phyloP scores from a whole-genome alignment of 2,113 vertebrate species.

The Nothobranchius kuhntae region DNA sequence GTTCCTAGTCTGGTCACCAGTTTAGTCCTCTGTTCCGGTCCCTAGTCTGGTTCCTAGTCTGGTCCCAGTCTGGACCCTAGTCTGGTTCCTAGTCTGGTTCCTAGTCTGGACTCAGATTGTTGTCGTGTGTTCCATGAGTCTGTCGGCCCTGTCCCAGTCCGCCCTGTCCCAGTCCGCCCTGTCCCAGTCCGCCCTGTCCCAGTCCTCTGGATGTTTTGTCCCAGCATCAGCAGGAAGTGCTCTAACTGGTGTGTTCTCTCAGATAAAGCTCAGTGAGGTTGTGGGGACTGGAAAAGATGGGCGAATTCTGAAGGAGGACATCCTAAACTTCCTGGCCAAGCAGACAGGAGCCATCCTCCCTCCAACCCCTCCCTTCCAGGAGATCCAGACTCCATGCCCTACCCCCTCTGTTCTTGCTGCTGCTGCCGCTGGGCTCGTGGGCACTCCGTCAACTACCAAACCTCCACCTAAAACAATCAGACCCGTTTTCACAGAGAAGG shows the following conservation, averaged over 20 bases:
- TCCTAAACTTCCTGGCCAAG: constrained; percentile 91
- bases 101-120: too few relatives aligned
- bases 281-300: constrained; percentile 93
- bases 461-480: constrained; percentile 62
- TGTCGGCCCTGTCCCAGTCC: too few relatives aligned
- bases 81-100: too few relatives aligned
- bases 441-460: not conserved
- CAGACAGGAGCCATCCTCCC: constrained; percentile 97
- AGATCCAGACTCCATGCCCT: constrained; percentile 80
- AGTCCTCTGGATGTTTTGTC: not conserved
- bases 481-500: constrained; percentile 84
- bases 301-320: constrained; percentile 97
- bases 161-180: too few relatives aligned
- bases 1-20: too few relatives aligned
- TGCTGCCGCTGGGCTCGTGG: constrained; percentile 66
- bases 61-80: too few relatives aligned
- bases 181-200: not conserved
- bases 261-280: constrained; percentile 97
- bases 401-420: not conserved
- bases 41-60: too few relatives aligned
- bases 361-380: constrained; percentile 84
- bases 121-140: too few relatives aligned
- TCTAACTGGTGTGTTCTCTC: constrained; percentile 25
- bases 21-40: too few relatives aligned
- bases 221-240: not conserved